Percentiles rank a stretch among this genome's conserved stretches.
phyloP scores from a whole-genome alignment of 2,113 vertebrate species.

The Potamarius usumacintae region DNA sequence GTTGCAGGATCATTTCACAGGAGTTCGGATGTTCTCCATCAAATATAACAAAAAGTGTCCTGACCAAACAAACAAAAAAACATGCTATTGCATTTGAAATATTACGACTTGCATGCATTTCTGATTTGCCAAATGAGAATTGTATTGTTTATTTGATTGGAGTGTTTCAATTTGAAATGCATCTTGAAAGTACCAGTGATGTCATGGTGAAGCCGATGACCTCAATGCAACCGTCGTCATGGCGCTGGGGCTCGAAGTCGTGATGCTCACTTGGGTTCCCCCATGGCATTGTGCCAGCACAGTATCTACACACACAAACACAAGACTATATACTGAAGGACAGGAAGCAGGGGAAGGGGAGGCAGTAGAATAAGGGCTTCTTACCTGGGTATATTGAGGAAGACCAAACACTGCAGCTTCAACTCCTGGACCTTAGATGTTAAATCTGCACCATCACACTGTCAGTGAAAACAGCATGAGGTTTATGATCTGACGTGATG shows the following conservation, averaged over 20 bases:
- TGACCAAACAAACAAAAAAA: background rate
- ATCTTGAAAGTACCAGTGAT: constrained; percentile 77
- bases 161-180: constrained; percentile 38
- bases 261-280: constrained; percentile 93
- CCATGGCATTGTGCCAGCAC: constrained; percentile 94
- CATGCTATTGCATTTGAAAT: background rate
- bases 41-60: background rate
- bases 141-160: background rate
- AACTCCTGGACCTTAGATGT: constrained; percentile 93
- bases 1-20: background rate
- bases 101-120: background rate
- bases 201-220: constrained; percentile 99
- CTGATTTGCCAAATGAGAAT: background rate
- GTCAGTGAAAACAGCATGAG: background rate
- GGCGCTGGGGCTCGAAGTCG: constrained; percentile 93
- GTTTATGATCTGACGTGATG: background rate
- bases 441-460: constrained; percentile 92
- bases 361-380: no score
- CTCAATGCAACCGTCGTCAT: constrained; percentile 94
- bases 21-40: no score
- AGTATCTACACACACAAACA: constrained; percentile 79
- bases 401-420: constrained; percentile 93
- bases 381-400: constrained; percentile 97
- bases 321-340: background rate
- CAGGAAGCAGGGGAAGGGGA: background rate